Evolutionary conservation across 2,888 invertebrate genomes (phyloP), one percentile per base, ranked within the genome.

Genomic region (Acanthosepion pharaonis): DNA sequence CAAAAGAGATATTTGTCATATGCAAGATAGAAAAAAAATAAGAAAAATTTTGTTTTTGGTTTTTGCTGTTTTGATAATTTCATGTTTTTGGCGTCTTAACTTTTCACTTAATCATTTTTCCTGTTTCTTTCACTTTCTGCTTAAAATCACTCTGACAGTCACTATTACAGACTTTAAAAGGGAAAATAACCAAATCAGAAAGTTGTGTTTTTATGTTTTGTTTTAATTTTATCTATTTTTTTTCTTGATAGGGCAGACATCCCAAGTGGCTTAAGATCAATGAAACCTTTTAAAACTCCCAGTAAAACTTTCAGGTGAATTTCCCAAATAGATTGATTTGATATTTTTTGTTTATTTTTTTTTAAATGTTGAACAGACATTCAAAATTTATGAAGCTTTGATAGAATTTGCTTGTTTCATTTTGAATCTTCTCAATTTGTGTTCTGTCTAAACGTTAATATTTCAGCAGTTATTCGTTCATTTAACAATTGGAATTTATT

Each of bases 71-170:
- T 78, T 78, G 33, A 33, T n/a, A n/a, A 78, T 33, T 78, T 78
- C n/a, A 64, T 28, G 8, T 64, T 23, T 23, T 64, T 64, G 28
- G 28, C 64, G 1, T 23, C 28, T 64, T 25, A 64, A n/a, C n/a
- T 78, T 78, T 78, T 78, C n/a, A 78, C n/a, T 18, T 78, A 78
- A 78, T 78, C 78, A 78, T 78, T n/a, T 78, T 78, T n/a, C n/a
- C n/a, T 33, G 78, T 15, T 15, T 15, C 28, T 78, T n/a, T 78
- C 11, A 3, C 11, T 78, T 78, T 78, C n/a, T 78, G 78, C 78
- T 5, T 78, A 78, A 78, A 78, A n/a, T 78, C 78, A 78, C 15
- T 78, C n/a, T 78, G 78, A n/a, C 15, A 78, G 78, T 33, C 15
- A 78, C n/a, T 78, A 8, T 78, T 78, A 15, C n/a, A 78, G 33